A percentile compares a stretch with the other conserved stretches of the same genome.
These are phyloP conservation scores for Phaetusa simplex DNA, from an alignment of 2,113 vertebrate genomes.

Conservation along the genomic window DNA sequence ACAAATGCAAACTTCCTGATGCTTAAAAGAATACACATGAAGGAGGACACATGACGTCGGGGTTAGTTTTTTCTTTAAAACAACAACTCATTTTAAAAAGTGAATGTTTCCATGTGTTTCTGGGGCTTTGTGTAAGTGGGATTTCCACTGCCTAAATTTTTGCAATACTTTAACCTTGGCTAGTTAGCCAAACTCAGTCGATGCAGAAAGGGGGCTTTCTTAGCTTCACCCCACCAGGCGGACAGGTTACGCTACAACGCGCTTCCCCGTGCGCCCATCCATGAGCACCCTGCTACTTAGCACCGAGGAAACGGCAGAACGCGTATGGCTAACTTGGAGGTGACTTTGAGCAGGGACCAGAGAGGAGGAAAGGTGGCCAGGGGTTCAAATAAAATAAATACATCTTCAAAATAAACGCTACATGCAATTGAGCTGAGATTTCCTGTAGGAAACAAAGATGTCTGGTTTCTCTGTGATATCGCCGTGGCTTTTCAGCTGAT, in stretches of 20 bases:
- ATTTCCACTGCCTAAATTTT: not conserved
- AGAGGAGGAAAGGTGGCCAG: not conserved
- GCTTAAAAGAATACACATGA: not conserved
- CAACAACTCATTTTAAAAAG: not conserved
- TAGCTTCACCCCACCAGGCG: not conserved
- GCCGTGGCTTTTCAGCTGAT: not conserved
- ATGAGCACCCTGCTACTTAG: rapidly evolving
- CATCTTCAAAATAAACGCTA: not conserved
- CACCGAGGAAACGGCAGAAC: not conserved
- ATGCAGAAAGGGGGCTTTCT: not conserved
- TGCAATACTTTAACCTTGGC: not conserved
- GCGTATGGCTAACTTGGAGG: not conserved
- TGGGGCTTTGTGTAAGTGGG: not conserved
- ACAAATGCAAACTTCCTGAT: not conserved
- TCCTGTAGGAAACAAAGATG: not conserved
- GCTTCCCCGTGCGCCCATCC: not conserved
- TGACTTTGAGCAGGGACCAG: not conserved
- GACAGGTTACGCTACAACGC: not conserved
- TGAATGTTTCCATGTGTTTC: not conserved
- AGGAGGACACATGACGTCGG: not conserved
- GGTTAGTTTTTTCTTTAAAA: not conserved
- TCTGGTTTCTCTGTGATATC: not conserved
- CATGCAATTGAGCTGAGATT: not conserved
- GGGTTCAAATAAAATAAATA: not conserved
- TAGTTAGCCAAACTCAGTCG: not conserved